These are phyloP conservation scores for Brachyopa scutellaris DNA, from an alignment of 2,888 invertebrate species.

Conservation along the genomic window DNA sequence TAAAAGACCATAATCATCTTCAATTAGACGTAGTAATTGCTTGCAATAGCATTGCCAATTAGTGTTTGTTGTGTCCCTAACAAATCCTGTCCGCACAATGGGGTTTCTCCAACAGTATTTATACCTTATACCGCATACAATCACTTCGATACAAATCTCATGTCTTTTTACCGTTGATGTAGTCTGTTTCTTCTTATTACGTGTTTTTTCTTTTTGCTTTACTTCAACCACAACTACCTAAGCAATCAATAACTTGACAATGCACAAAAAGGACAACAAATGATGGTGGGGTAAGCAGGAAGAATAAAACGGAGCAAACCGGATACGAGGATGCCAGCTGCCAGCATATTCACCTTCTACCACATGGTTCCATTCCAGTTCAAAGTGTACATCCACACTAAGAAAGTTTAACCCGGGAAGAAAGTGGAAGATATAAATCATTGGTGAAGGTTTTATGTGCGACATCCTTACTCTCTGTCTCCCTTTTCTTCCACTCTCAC, in stretches of 20 bases:
- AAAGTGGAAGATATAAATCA: constrained; percentile 66
- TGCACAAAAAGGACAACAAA: constrained; percentile 37
- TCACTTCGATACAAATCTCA: constrained; percentile 33
- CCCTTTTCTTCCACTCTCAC: background rate
- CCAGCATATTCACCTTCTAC: constrained; percentile 57
- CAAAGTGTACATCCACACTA: constrained; percentile 49
- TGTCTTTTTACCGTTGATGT: constrained; percentile 2
- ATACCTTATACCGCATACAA: background rate
- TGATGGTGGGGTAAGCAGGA: background rate
- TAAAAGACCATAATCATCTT: background rate
- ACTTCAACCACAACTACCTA: background rate
- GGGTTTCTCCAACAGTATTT: no score
- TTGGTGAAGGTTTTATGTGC: constrained; percentile 61
- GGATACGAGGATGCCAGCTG: background rate
- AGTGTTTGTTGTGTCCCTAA: background rate
- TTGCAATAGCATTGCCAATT: background rate
- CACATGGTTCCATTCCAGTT: constrained; percentile 38
- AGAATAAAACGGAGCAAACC: background rate
- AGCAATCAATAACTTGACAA: constrained; percentile 49
- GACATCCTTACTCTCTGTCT: constrained; percentile 46
- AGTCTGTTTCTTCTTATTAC: constrained; percentile 11
- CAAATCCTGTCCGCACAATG: no score
- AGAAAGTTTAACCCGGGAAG: constrained; percentile 56
- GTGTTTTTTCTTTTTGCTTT: background rate
- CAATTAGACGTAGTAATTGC: constrained; percentile 3